Evolutionary conservation across 2,113 vertebrate genomes (phyloP).

Genomic region (Brienomyrus longianalis): DNA sequence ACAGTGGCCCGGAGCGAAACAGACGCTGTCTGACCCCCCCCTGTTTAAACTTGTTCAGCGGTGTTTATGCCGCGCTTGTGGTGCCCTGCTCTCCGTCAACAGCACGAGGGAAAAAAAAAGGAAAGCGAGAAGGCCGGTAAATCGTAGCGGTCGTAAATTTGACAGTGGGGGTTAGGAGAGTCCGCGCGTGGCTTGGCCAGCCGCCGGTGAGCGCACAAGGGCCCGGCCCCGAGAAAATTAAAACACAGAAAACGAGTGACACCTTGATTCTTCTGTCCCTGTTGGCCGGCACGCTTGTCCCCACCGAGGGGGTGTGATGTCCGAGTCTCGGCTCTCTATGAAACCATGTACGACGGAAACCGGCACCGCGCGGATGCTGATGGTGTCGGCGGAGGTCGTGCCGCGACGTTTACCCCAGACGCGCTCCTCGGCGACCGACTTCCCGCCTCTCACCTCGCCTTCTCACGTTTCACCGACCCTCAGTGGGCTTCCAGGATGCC

Average conservation of each 20-base stretch:
- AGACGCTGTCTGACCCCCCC: constrained; percentile 11
- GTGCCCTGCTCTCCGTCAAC: background rate
- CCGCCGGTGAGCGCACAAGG: background rate
- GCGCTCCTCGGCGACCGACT: background rate
- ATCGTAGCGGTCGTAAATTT: background rate
- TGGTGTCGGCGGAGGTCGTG: background rate
- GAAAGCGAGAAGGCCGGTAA: background rate
- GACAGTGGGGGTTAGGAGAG: background rate
- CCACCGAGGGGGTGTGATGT: background rate
- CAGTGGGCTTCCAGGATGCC: background rate
- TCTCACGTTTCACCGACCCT: background rate
- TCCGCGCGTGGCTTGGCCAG: background rate
- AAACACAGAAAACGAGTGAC: background rate
- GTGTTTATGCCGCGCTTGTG: background rate
- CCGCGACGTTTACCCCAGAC: background rate
- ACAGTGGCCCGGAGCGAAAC: constrained; percentile 11
- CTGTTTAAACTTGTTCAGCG: constrained; percentile 5
- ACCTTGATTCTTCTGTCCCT: background rate
- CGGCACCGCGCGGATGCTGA: background rate
- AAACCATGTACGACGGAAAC: background rate
- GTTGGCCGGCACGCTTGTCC: background rate
- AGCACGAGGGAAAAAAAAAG: background rate
- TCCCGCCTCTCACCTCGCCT: background rate
- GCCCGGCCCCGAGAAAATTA: background rate
- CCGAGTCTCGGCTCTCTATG: background rate